Evolutionary conservation across 2,888 invertebrate genomes (phyloP).

Genomic region (Lacanobia wlatinum): DNA sequence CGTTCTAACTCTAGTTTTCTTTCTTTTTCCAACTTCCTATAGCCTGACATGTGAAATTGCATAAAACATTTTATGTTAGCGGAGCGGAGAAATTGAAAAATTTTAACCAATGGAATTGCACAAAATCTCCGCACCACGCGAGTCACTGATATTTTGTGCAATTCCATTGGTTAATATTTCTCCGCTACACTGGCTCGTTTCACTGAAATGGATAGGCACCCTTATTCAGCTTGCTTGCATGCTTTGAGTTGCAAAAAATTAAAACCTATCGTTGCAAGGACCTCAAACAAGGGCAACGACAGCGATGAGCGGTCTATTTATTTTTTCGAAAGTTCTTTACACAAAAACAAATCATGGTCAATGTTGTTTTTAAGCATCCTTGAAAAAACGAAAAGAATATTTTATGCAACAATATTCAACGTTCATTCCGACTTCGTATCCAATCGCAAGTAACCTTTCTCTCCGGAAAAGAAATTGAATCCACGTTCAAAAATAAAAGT

Average conservation of each 20-base stretch:
- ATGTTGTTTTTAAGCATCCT: not conserved
- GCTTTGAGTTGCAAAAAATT: not conserved
- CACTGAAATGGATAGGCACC: too few species aligned
- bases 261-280: not conserved
- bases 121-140: too few species aligned
- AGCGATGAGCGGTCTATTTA: not conserved
- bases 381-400: not conserved
- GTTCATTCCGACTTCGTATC: not conserved
- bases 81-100: too few species aligned
- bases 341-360: not conserved
- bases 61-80: conserved; percentile 6
- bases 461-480: conserved; percentile 24
- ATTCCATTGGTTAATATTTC: too few species aligned
- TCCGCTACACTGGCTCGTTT: too few species aligned
- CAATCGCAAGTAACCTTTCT: conserved; percentile 5
- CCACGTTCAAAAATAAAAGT: conserved; percentile 30
- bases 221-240: not conserved
- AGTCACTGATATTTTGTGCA: too few species aligned
- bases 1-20: conserved; percentile 16
- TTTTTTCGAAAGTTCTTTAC: not conserved
- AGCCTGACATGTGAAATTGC: conserved; percentile 8
- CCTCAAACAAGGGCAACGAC: not conserved
- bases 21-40: conserved; percentile 14
- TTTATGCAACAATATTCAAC: not conserved
- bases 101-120: too few species aligned